A percentile compares a stretch with the other conserved stretches of the same genome.
Conservation (phyloP, 2,113 vertebrate genomes). For the Chinchilla lanigera region DNA sequence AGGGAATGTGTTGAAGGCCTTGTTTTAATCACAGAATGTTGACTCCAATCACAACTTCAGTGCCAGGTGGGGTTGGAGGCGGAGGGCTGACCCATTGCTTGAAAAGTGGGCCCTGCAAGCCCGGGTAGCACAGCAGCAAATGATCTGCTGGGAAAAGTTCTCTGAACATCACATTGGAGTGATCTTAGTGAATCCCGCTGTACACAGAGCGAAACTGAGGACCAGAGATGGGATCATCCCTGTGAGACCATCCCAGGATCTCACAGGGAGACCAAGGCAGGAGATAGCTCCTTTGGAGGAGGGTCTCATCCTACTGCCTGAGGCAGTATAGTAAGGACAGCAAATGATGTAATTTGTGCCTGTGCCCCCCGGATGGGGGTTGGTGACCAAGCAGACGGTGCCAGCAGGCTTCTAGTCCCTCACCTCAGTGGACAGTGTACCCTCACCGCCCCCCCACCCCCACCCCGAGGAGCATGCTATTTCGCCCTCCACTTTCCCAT, state of each 20-base stretch:
- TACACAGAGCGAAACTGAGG: not conserved
- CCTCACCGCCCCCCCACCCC: not conserved
- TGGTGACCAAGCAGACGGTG: not conserved
- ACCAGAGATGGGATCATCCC: not conserved
- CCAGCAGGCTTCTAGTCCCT: not conserved
- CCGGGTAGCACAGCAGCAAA: not conserved
- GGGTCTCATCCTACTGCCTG: not conserved
- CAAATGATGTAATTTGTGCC: not conserved
- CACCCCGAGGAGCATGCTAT: not conserved
- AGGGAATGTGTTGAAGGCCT: not conserved
- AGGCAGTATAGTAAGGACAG: not conserved
- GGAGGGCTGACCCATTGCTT: not conserved
- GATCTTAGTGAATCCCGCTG: not conserved
- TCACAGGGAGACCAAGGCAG: not conserved
- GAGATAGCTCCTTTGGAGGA: not conserved
- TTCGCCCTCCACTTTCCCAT: not conserved
- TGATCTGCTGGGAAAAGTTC: not conserved
- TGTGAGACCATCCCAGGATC: not conserved
- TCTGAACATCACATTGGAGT: not conserved
- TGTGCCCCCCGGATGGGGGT: not conserved
- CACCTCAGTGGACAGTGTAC: not conserved
- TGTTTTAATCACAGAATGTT: constrained; percentile 4
- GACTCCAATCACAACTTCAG: not conserved
- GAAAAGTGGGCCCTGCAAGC: not conserved
- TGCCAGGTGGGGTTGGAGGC: not conserved